These are phyloP conservation scores for Criorhina ranunculi DNA, from an alignment of 2,888 invertebrate genomes.

Conservation along the genomic window DNA sequence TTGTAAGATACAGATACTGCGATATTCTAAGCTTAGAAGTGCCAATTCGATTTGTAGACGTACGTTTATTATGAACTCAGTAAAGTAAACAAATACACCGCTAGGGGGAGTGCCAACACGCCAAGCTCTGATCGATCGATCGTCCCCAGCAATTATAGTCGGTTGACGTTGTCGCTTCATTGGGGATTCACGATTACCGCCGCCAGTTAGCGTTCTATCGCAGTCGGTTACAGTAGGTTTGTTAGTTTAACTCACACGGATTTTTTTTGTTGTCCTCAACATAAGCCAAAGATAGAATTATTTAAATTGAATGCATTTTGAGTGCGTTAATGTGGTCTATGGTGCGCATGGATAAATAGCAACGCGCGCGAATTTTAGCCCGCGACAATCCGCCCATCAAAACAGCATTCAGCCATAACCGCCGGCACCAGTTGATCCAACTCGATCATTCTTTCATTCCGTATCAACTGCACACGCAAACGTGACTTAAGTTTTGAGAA, in stretches of 20 bases:
- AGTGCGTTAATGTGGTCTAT: conserved; percentile 5
- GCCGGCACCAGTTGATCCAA: not conserved
- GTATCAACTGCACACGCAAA: conserved; percentile 12
- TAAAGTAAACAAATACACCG: conserved; percentile 56
- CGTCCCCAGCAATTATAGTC: conserved; percentile 49
- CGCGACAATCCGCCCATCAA: conserved; percentile 45
- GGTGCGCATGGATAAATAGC: conserved; percentile 28
- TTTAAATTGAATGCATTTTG: conserved; percentile 6
- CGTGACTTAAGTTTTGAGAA: conserved; percentile 36
- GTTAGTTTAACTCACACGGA: conserved; percentile 27
- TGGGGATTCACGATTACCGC: conserved; percentile 64
- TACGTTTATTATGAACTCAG: conserved; percentile 20
- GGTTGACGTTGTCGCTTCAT: conserved; percentile 67
- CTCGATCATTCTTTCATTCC: conserved; percentile 13
- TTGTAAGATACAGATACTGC: conserved; percentile 53
- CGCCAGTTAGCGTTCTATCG: conserved; percentile 73
- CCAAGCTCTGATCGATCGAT: conserved; percentile 64
- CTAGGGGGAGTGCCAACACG: conserved; percentile 60
- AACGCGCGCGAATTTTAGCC: conserved; percentile 36
- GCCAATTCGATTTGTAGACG: conserved; percentile 33
- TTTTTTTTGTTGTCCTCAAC: not conserved
- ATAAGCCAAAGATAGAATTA: conserved; percentile 4
- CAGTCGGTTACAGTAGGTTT: conserved; percentile 73
- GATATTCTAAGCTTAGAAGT: conserved; percentile 62
- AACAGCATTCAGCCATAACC: not conserved